Evolutionary conservation across 2,113 vertebrate genomes (phyloP).

Genomic region (Melospiza georgiana): DNA sequence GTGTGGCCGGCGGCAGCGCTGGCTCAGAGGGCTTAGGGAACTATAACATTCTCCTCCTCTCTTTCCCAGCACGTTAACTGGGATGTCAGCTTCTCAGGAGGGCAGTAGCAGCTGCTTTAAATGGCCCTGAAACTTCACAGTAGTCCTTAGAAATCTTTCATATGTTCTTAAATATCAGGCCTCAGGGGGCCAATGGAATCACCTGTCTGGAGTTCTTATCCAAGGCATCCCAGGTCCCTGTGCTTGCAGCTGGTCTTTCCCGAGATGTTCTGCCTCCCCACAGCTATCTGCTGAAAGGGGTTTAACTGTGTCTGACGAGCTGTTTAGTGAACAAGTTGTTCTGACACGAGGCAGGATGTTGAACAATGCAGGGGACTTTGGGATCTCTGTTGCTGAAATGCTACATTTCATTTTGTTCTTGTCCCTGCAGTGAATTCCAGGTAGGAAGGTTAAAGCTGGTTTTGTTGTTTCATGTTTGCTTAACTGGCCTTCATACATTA

Average conservation of each 20-base stretch:
- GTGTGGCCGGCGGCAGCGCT: background rate
- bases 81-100: conserved; percentile 38
- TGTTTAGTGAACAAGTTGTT: background rate
- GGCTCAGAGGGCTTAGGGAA: background rate
- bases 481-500: background rate
- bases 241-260: background rate
- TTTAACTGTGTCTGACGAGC: background rate
- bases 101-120: conserved; percentile 37
- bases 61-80: conserved; percentile 17
- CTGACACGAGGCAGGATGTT: accelerated
- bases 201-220: conserved; percentile 1
- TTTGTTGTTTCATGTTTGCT: background rate
- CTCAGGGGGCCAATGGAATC: background rate
- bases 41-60: background rate
- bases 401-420: background rate
- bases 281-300: background rate
- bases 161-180: conserved; percentile 1
- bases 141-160: conserved; percentile 45
- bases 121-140: conserved; percentile 37
- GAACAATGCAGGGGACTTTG: background rate
- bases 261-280: background rate
- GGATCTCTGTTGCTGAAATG: background rate
- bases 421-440: background rate
- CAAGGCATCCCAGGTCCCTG: background rate
- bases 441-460: background rate